These are phyloP conservation scores for Trichoplax adhaerens DNA, from an alignment of 37 sponge, comb jelly and placozoan species.

Conservation along the genomic window DNA sequence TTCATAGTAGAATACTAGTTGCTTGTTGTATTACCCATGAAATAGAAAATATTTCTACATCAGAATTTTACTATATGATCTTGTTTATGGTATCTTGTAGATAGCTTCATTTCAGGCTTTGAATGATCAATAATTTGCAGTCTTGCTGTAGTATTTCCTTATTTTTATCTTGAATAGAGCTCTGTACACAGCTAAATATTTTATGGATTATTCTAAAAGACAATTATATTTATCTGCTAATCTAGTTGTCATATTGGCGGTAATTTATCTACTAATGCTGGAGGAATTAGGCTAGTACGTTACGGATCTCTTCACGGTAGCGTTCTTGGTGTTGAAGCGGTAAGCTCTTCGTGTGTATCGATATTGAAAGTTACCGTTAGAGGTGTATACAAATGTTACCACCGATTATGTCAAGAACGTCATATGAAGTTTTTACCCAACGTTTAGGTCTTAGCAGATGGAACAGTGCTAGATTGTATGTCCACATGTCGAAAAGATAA, in stretches of 20 bases:
- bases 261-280: constrained; percentile 90
- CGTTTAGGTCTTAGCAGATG: constrained; percentile 33
- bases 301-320: constrained; percentile 84
- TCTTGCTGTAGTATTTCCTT: not conserved
- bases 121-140: not conserved
- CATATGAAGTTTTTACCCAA: no score
- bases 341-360: not conserved
- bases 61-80: no score
- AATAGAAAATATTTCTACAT: no score
- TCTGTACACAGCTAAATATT: no score
- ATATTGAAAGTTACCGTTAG: no score
- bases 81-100: no score
- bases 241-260: constrained; percentile 80
- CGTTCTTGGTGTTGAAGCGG: constrained; percentile 75
- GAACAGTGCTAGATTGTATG: constrained; percentile 52
- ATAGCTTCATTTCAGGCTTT: not conserved
- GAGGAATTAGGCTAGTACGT: constrained; percentile 73
- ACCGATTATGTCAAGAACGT: no score
- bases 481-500: constrained; percentile 83
- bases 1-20: no score
- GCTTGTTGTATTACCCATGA: no score
- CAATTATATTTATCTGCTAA: no score
- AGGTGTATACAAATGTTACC: no score
- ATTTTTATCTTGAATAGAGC: constrained; percentile 1
- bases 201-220: no score